Conservation (phyloP, 2,888 invertebrate genomes). For the Pogonocherus hispidulus region DNA sequence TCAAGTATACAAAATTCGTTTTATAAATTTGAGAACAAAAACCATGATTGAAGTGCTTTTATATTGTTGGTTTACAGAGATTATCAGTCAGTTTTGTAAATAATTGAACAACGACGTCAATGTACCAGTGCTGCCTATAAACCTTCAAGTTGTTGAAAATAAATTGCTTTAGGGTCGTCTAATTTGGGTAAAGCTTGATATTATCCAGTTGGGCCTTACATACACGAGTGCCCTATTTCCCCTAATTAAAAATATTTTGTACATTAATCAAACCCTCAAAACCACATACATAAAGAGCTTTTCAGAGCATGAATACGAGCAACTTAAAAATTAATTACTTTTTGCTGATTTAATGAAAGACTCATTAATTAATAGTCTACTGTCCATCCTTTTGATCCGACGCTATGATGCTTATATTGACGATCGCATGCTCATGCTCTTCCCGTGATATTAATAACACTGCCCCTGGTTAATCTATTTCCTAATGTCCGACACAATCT, state of each 20-base stretch:
- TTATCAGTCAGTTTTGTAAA: neutral
- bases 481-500: conserved; percentile 21
- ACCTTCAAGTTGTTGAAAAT: neutral
- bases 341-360: conserved; percentile 30
- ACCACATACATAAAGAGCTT: conserved; percentile 26
- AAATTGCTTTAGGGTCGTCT: conserved; percentile 3
- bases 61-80: too few species aligned
- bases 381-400: conserved; percentile 31
- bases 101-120: neutral
- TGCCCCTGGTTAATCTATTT: conserved; percentile 20
- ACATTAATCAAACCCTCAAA: conserved; percentile 33
- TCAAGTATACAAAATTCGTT: too few species aligned
- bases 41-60: too few species aligned
- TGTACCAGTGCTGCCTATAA: neutral
- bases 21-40: too few species aligned
- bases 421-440: conserved; percentile 1
- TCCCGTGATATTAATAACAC: conserved; percentile 24
- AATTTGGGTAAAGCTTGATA: conserved; percentile 12
- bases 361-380: conserved; percentile 28
- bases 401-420: conserved; percentile 16
- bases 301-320: conserved; percentile 26
- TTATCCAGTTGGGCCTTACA: neutral
- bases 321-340: conserved; percentile 34
- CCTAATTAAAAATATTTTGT: conserved; percentile 28
- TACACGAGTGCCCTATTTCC: neutral